Base-by-base conservation (phyloP, 2,113 vertebrate genomes). In the Oncorhynchus tshawytscha region DNA sequence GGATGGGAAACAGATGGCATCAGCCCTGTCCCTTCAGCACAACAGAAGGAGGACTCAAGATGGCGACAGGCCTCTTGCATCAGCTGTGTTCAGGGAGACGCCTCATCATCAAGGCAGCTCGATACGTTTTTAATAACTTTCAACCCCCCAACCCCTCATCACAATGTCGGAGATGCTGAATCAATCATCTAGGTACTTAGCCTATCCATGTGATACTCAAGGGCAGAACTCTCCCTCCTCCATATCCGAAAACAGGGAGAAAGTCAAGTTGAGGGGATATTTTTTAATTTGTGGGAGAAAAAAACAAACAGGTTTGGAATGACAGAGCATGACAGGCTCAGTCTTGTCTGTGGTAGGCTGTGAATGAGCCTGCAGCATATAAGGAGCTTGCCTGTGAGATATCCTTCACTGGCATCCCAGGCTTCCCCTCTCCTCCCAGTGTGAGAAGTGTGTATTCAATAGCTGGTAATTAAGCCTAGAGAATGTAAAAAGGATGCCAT, bases 1-100 rank as follows among this genome's bases (percentile, higher is more conserved):
- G 89, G 90, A 91, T 91, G 83, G 91, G 90, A 87, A 94, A 92
- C 95, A 96, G 95, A 95, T 95, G 95, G 95, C 90, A 83, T 90
- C 87, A 92, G 89, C 90, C 82, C 92, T 80, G 86, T 92, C 94
- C 94, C 94, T 93, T 95, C 94, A 90, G 88, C 88, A 88, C 90
- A 91, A 92, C 95, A 96, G 94, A 95, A 93, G 93, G 91, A 91
- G 91, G 83, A 91, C 80, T 90, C 88, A 90, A 94, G 92, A 94
- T 88, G 92, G 92, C 94, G 92, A 94, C 94, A 92, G 91, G 85
- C 94, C 93, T 90, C 91, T 88, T 89, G 78, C 93, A 94, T 95
- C 94, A 94, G 90, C 88, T 91, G 91, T 91, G 90, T 92, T 93
- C 92, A 90, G 91, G 91, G 93, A 93, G 91, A 91, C 85, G 90